Evolutionary conservation across 2,113 vertebrate genomes (phyloP).

Genomic region (Sphyrna mokarran): DNA sequence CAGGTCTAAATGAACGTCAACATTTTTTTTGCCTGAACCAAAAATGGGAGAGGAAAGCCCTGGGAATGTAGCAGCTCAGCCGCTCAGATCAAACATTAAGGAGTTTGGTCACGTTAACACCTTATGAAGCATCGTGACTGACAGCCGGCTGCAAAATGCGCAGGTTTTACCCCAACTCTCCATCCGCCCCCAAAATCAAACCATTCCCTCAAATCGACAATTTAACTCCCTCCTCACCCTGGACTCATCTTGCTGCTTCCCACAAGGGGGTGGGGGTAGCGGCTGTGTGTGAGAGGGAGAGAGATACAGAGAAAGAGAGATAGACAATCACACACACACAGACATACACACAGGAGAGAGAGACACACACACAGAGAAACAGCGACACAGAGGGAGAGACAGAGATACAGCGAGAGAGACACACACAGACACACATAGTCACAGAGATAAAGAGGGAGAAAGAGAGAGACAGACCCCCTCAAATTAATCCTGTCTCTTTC

Average conservation of each 20-base stretch:
- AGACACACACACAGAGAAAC: too few species aligned
- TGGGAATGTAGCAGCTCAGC: neutral
- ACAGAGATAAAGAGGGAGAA: neutral
- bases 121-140: neutral
- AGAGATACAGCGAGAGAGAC: too few species aligned
- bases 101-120: slow-evolving; percentile 21
- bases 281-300: too few species aligned
- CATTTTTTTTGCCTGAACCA: too few species aligned
- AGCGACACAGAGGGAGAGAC: neutral
- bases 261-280: too few species aligned
- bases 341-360: too few species aligned
- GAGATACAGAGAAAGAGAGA: neutral
- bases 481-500: neutral
- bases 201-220: neutral
- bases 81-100: neutral
- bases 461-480: neutral
- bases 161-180: neutral
- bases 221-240: neutral
- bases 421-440: too few species aligned
- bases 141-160: slow-evolving; percentile 3
- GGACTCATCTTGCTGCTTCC: neutral
- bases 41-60: neutral
- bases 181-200: neutral
- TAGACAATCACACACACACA: too few species aligned
- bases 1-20: neutral